These are phyloP conservation scores for Acromyrmex echinatior DNA, from an alignment of 1,140 invertebrate genomes.

Conservation along the genomic window DNA sequence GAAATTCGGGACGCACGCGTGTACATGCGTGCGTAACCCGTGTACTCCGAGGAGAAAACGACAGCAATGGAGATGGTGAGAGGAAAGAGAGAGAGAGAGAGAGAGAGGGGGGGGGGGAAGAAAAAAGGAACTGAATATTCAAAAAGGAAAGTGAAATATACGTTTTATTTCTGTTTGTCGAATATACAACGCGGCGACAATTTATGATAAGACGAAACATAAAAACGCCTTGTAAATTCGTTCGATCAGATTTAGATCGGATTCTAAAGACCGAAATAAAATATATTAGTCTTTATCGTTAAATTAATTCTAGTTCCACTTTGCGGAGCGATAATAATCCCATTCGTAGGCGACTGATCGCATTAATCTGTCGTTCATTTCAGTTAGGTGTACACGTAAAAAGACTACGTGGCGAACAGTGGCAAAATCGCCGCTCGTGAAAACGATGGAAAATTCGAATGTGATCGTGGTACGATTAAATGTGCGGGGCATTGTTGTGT, in stretches of 20 bases:
- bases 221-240: neutral
- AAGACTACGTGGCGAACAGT: neutral
- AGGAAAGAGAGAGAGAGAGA: too few species aligned
- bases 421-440: neutral
- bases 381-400: neutral
- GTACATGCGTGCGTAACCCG: slow-evolving; percentile 62
- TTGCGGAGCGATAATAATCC: slow-evolving; percentile 7
- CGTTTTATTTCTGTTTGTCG: neutral
- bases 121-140: neutral
- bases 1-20: slow-evolving; percentile 80
- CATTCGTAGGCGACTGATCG: neutral
- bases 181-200: neutral
- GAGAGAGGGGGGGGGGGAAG: neutral
- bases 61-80: neutral
- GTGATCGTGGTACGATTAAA: slow-evolving; percentile 47
- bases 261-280: neutral
- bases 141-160: neutral
- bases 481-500: slow-evolving; percentile 48
- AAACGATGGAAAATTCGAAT: slow-evolving; percentile 41
- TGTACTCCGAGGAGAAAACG: slow-evolving; percentile 48
- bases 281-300: neutral
- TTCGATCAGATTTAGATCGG: neutral
- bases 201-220: neutral
- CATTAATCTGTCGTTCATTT: slow-evolving; percentile 9
- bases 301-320: slow-evolving; percentile 5